These are phyloP conservation scores for Phasianus colchicus DNA, from an alignment of 2,113 vertebrate species.

Conservation along the genomic window DNA sequence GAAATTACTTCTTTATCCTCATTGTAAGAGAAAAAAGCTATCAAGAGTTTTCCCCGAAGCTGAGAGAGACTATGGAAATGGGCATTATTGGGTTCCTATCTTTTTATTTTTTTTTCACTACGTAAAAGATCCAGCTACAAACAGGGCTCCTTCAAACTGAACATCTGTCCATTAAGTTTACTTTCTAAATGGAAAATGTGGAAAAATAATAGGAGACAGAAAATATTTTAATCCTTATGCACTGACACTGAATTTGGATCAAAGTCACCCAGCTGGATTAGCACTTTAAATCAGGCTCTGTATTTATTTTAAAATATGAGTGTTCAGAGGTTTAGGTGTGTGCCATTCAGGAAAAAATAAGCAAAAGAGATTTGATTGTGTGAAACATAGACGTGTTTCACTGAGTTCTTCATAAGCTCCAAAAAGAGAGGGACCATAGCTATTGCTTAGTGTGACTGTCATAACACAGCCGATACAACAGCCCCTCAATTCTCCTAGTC, in stretches of 20 bases:
- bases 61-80: neutral
- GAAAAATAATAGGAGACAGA: neutral
- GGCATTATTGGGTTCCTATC: neutral
- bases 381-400: neutral
- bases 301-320: neutral
- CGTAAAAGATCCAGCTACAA: neutral
- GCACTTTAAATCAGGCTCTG: neutral
- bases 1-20: neutral
- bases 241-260: neutral
- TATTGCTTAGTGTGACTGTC: neutral
- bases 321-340: neutral
- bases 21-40: neutral
- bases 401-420: neutral
- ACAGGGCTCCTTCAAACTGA: neutral
- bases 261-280: neutral
- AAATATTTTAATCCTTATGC: neutral
- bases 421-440: neutral
- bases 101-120: neutral
- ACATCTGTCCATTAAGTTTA: neutral
- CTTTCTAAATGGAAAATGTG: neutral
- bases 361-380: neutral
- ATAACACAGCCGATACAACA: neutral
- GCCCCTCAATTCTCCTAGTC: neutral
- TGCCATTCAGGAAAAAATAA: neutral
- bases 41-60: neutral